A percentile compares a stretch with the other conserved stretches of the same genome.
Evolutionary conservation across 2,888 invertebrate genomes (phyloP).

Genomic region (Carcina quercana): DNA sequence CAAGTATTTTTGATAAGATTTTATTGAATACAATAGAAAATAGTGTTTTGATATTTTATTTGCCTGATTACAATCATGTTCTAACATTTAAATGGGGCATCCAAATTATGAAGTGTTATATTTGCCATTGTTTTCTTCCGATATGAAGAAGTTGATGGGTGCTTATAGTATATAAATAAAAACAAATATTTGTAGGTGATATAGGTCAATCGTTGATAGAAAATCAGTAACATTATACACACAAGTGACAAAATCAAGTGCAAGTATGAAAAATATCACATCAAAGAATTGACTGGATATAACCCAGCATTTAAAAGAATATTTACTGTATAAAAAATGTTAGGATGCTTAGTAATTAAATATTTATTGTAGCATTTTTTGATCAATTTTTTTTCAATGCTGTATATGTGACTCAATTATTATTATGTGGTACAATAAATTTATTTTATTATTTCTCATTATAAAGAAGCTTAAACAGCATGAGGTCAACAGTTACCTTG

Average conservation of each 20-base stretch:
- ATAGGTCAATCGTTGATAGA: slow-evolving; percentile 4
- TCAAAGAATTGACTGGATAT: slow-evolving; percentile 48
- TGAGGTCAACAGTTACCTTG: slow-evolving; percentile 48
- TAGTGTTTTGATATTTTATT: slow-evolving; percentile 12
- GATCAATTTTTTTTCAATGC: slow-evolving; percentile 64
- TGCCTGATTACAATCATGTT: slow-evolving; percentile 14
- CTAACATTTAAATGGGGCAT: slow-evolving; percentile 9
- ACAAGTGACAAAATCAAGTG: slow-evolving; percentile 33
- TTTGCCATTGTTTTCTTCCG: slow-evolving; percentile 4
- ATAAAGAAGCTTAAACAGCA: slow-evolving; percentile 44
- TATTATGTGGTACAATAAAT: slow-evolving; percentile 52
- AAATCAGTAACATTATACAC: slow-evolving; percentile 8
- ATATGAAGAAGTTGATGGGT: slow-evolving; percentile 25
- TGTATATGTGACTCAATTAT: slow-evolving; percentile 58
- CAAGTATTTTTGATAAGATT: slow-evolving; percentile 15
- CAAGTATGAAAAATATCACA: slow-evolving; percentile 53
- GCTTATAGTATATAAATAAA: slow-evolving; percentile 28
- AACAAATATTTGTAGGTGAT: slow-evolving; percentile 18
- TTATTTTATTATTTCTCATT: slow-evolving; percentile 54
- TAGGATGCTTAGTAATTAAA: slow-evolving; percentile 66
- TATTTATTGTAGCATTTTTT: slow-evolving; percentile 66
- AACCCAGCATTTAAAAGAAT: slow-evolving; percentile 67
- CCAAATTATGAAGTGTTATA: slow-evolving; percentile 1
- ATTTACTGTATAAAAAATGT: slow-evolving; percentile 63
- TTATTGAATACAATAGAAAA: slow-evolving; percentile 11